A percentile compares a stretch with the other conserved stretches of the same genome.
These are phyloP conservation scores for Megaptera novaeangliae DNA, from an alignment of 2,113 vertebrate genomes.

Conservation along the genomic window DNA sequence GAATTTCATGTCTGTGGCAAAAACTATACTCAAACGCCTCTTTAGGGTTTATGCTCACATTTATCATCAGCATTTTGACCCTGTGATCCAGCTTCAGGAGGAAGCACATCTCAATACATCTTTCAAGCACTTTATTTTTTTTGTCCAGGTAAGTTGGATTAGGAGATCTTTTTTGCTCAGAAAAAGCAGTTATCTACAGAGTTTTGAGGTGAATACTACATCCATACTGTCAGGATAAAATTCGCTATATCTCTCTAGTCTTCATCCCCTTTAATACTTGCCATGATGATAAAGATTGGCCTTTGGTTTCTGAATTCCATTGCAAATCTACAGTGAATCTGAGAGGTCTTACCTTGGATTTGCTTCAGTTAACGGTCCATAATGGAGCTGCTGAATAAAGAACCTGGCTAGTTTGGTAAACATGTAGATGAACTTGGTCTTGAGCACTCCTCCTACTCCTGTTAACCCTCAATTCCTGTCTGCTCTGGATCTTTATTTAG, in stretches of 20 bases:
- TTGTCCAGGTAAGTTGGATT: slow-evolving; percentile 83
- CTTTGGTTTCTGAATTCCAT: neutral
- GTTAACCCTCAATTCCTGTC: neutral
- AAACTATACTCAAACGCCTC: slow-evolving; percentile 88
- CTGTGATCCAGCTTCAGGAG: slow-evolving; percentile 88
- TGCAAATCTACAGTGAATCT: neutral
- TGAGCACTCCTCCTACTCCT: neutral
- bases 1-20: slow-evolving; percentile 90
- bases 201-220: neutral
- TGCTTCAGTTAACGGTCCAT: neutral
- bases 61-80: slow-evolving; percentile 89
- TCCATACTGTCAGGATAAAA: neutral
- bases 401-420: neutral
- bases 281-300: neutral
- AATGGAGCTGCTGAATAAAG: neutral
- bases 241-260: neutral
- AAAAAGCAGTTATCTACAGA: neutral
- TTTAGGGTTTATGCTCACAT: slow-evolving; percentile 89
- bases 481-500: neutral
- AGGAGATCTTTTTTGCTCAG: neutral
- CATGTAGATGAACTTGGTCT: neutral
- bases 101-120: slow-evolving; percentile 89
- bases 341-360: neutral
- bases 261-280: neutral
- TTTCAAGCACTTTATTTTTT: slow-evolving; percentile 91